Percentiles rank a stretch among this genome's conserved stretches.
These are phyloP conservation scores for Tarsius wallacei DNA, from an alignment of 2,797 vertebrate species.

Conservation along the genomic window DNA sequence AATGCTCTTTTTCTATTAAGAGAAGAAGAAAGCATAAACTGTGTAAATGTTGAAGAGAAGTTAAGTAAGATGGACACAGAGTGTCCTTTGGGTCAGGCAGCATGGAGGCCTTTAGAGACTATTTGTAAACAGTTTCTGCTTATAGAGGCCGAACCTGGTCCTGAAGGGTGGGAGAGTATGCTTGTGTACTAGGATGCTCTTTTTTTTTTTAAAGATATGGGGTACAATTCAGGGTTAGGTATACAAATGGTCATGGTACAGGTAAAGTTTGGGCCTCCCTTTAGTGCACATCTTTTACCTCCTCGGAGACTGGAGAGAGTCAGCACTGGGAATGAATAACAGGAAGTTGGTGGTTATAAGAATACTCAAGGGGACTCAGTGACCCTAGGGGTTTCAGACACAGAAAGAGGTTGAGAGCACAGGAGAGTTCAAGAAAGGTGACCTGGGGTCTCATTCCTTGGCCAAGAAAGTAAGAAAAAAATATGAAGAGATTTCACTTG, in stretches of 20 bases:
- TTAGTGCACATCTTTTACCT: neutral
- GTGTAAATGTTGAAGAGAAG: neutral
- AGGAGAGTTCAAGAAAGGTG: neutral
- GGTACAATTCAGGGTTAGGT: too few relatives aligned
- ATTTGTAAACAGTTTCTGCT: neutral
- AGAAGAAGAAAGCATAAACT: neutral
- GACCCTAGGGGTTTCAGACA: neutral
- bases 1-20: constrained; percentile 30
- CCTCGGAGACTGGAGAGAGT: neutral
- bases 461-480: neutral
- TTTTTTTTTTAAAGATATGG: too few relatives aligned
- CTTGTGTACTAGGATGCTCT: neutral
- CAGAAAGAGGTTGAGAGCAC: neutral
- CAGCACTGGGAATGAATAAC: neutral
- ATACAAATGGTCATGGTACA: too few relatives aligned
- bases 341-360: neutral
- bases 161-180: neutral
- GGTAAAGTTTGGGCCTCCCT: too few relatives aligned
- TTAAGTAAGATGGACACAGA: neutral
- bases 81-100: neutral
- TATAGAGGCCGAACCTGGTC: neutral
- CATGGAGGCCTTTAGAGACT: neutral
- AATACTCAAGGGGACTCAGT: neutral
- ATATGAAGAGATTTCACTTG: neutral
- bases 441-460: neutral